Base-by-base conservation (phyloP, 2,888 invertebrate species). In the Heliconius ismenius region DNA sequence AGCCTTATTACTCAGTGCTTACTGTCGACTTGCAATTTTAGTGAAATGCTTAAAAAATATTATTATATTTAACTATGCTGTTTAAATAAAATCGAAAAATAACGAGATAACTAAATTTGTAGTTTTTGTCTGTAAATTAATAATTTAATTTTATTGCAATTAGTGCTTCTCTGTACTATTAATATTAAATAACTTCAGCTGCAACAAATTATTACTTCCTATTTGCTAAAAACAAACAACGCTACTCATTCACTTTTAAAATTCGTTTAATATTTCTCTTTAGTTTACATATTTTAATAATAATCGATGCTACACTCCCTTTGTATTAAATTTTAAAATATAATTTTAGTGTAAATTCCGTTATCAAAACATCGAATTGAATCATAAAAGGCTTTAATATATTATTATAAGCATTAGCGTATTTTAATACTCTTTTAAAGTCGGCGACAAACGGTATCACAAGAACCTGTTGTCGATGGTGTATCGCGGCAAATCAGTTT, bases 401-500 rank as follows among this genome's bases (percentile, higher is more conserved):
- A 62, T 68, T 69, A 69, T n/a, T 69, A 26, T 68, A 60, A 58
- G 36, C 54, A 75, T 60, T 62, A 68, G 43, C 32, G 28, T 69
- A 67, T 43, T 73, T 72, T 74, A 76, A 65, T 74, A 78, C 54
- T 65, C 72, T 77, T 69, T 75, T 77, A 73, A 79, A 72, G 58
- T 72, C 58, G 72, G 72, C 75, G 80, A 79, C 82, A 84, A 58
- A 83, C 83, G 81, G 82, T 82, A 84, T 79, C 74, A 79, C 65
- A 79, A 78, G 81, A 83, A 84, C 83, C 82, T 81, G 83, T 82
- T 83, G 81, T 82, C 78, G 81, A 77, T 79, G 78, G 79, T 80
- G 80, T 79, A 81, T 78, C 80, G 85, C 86, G 87, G 89, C 89
- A 91, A 91, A 90, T 91, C 91, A 89, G 90, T 91, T 90, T 86